Evolutionary conservation across 1,140 invertebrate species (phyloP), one percentile per base, ranked within the genome.

Genomic region (Leguminivora glycinivorella): DNA sequence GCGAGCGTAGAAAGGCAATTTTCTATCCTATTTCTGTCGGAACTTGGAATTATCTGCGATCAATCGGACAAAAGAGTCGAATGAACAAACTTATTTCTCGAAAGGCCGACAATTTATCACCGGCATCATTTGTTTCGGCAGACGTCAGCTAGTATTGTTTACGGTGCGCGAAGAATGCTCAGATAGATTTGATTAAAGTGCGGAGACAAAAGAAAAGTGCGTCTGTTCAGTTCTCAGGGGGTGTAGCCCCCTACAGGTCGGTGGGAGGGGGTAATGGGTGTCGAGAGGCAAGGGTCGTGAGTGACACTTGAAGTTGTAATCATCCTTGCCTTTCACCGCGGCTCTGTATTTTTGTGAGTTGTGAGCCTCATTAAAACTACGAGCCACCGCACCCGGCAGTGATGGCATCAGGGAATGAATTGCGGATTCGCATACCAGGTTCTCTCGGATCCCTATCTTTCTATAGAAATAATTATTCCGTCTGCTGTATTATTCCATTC

Each of bases 31-130:
- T 75, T 76, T 75, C 72, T 73, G 38, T 71, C 69, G 72, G 74
- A 79, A 78, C 73, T 75, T 79, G 75, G 77, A 85, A 85, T 84
- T 81, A 84, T 87, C 79, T 80, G 80, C 83, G 82, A 88, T 88
- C 86, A 87, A 87, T 88, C 83, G 83, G 76, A 85, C 85, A 84
- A 84, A 83, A 77, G 79, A 77, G 74, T 66, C 63, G 76, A 84
- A 85, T 79, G 79, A 79, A 75, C 79, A 76, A 79, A 83, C 76
- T 80, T 84, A 82, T 86, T 87, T 81, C 76, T 77, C 68, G 72
- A 70, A 74, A 74, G 79, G 74, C 70, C 68, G 73, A 68, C 72
- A 77, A 85, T 88, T 88, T 83, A 86, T 85, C 83, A 85, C 73
- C 67, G 66, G 74, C 79, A 82, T 84, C 80, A 85, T 84, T 85